Evolutionary conservation across 1,140 invertebrate genomes (phyloP).

Genomic region (Meteorus sp.): DNA sequence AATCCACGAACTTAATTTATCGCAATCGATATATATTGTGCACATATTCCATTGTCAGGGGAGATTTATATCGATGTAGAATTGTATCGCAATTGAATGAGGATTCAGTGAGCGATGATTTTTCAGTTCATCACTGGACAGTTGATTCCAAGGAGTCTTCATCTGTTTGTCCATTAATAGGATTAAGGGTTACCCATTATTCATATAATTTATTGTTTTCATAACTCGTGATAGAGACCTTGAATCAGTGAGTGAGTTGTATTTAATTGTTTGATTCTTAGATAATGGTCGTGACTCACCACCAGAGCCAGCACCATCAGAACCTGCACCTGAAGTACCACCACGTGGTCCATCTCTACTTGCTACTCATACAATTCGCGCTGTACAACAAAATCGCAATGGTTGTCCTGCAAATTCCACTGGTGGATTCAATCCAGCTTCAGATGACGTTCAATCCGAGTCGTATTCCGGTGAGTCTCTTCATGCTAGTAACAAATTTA

Average conservation of each 20-base stretch:
- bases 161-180: too few species aligned
- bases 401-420: conserved; percentile 43
- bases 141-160: too few species aligned
- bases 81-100: too few species aligned
- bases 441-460: conserved; percentile 43
- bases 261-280: conserved; percentile 42
- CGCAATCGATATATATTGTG: conserved; percentile 15
- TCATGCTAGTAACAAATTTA: conserved; percentile 13
- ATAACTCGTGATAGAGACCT: too few species aligned
- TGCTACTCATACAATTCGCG: conserved; percentile 50
- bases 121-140: too few species aligned
- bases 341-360: conserved; percentile 71
- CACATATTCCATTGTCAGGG: background rate
- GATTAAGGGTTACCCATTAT: too few species aligned
- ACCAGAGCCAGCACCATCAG: conserved; percentile 72
- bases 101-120: too few species aligned
- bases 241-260: background rate
- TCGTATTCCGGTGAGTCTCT: conserved; percentile 44
- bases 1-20: conserved; percentile 31
- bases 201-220: too few species aligned
- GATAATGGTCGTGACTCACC: conserved; percentile 67
- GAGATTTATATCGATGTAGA: too few species aligned
- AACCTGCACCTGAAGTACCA: conserved; percentile 74
- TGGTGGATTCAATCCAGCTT: conserved; percentile 37
- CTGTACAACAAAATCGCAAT: conserved; percentile 43